Base-by-base conservation (phyloP, 2,888 invertebrate genomes). In the Calliphora vomitoria region DNA sequence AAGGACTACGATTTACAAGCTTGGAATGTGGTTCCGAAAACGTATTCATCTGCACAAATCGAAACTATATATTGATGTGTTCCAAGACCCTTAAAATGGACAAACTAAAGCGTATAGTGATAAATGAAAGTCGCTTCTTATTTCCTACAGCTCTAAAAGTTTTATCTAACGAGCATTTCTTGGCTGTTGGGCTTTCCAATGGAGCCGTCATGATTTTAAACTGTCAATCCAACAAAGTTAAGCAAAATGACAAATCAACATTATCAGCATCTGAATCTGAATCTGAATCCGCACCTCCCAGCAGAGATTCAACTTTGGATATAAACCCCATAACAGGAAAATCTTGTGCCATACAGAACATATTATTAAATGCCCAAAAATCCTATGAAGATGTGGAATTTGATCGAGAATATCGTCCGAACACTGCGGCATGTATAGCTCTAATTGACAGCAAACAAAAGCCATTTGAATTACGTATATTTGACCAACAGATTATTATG, bases 301-400 rank as follows among this genome's bases (percentile, higher is more conserved):
- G 13, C 47, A 25, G 6, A 3, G 18, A 60, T 31, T 35, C 68
- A 3, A 18, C 8, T 4, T 1, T 76, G 0, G 83, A 88, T 41
- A 64, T 88, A 18, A 90, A 90, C 58, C 47, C 88, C 4, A 90
- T 92, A 18, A 91, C 90, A 5, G 93, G 92, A 20, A 94, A 94
- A 90, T 93, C 94, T 0, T 94, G 94, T 88, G 92, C 93, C 60
- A 93, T 94, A 85, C 94, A 94, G 88, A 94, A 94, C 82, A 93
- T 94, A 10, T 92, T 94, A 68, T 62, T 85, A 55, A 85, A 87
- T 50, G 66, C 71, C 0, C 47, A 79, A 47, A 87, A 85, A 53
- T 75, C 82, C 0, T 82, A 66, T 15, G 64, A 82, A n/a, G 58
- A 75, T 38, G 75, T 82, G 20, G 79, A 79, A 18, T 82, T 79